These are phyloP conservation scores for Patagioenas fasciata DNA, from an alignment of 2,113 vertebrate genomes.

Conservation along the genomic window DNA sequence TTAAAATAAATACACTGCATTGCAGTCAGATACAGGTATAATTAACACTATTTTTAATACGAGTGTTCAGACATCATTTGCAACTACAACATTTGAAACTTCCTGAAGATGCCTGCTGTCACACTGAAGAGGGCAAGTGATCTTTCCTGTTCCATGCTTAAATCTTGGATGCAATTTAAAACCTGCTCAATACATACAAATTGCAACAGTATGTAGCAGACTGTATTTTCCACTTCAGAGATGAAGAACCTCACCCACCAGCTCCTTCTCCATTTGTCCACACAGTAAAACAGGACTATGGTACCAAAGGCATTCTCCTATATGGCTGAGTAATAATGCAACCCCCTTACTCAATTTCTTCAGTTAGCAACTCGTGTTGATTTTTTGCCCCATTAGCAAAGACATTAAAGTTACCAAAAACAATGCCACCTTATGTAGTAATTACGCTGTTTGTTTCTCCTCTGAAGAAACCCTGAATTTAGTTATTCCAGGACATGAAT, in stretches of 20 bases:
- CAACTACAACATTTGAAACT: not conserved
- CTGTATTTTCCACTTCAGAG: not conserved
- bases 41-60: not conserved
- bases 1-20: conserved; percentile 50
- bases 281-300: not conserved
- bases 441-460: not conserved
- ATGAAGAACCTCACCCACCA: not conserved
- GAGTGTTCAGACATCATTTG: not conserved
- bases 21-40: conserved; percentile 5
- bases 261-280: not conserved
- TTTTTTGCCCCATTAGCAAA: not conserved
- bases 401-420: not conserved
- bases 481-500: not conserved
- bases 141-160: not conserved
- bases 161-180: not conserved
- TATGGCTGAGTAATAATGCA: not conserved
- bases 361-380: not conserved
- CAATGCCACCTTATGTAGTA: not conserved
- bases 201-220: not conserved
- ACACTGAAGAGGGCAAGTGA: not conserved
- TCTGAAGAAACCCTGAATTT: not conserved
- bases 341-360: not conserved
- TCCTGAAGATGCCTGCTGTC: not conserved
- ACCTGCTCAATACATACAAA: not conserved
- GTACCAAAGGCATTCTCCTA: not conserved